Conservation (phyloP, 1,140 invertebrate species). For the Drosophila eugracilis region DNA sequence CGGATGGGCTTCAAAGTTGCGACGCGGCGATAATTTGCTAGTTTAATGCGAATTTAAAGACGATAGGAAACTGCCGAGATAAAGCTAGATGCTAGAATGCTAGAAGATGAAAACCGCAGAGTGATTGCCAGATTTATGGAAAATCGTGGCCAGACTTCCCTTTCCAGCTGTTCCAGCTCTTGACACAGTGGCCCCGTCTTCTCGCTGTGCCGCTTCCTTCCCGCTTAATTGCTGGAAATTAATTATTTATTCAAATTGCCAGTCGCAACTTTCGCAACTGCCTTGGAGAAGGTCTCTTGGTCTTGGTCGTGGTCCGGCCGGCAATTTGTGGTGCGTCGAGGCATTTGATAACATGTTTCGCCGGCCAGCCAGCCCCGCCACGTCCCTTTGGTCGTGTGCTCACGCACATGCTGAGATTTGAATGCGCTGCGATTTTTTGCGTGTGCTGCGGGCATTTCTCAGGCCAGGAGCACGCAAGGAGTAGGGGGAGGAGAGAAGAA, state of each 20-base stretch:
- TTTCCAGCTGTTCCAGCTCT: slow-evolving; percentile 7
- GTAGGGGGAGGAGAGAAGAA: neutral
- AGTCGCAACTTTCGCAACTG: slow-evolving; percentile 53
- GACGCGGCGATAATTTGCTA: slow-evolving; percentile 49
- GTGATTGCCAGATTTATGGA: slow-evolving; percentile 10
- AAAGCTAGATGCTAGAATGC: slow-evolving; percentile 1
- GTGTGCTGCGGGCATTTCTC: slow-evolving; percentile 72
- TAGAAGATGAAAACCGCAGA: slow-evolving; percentile 2
- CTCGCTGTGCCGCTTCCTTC: slow-evolving; percentile 26
- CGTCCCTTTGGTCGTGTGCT: slow-evolving; percentile 22
- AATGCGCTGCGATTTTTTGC: slow-evolving; percentile 80
- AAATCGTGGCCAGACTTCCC: slow-evolving; percentile 2
- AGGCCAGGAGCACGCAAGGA: slow-evolving; percentile 60
- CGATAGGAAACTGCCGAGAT: slow-evolving; percentile 6
- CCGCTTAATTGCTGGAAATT: slow-evolving; percentile 76
- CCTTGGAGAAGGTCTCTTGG: slow-evolving; percentile 2
- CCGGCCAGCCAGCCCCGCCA: neutral
- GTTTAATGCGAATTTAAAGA: slow-evolving; percentile 41
- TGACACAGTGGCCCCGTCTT: slow-evolving; percentile 48
- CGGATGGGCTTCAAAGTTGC: neutral
- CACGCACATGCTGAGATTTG: slow-evolving; percentile 77
- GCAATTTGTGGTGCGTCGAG: slow-evolving; percentile 58
- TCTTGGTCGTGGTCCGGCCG: neutral
- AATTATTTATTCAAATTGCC: slow-evolving; percentile 84
- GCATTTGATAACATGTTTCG: slow-evolving; percentile 73